phyloP scores from a whole-genome alignment of 2,113 vertebrate species.

The Haemorhous mexicanus region DNA sequence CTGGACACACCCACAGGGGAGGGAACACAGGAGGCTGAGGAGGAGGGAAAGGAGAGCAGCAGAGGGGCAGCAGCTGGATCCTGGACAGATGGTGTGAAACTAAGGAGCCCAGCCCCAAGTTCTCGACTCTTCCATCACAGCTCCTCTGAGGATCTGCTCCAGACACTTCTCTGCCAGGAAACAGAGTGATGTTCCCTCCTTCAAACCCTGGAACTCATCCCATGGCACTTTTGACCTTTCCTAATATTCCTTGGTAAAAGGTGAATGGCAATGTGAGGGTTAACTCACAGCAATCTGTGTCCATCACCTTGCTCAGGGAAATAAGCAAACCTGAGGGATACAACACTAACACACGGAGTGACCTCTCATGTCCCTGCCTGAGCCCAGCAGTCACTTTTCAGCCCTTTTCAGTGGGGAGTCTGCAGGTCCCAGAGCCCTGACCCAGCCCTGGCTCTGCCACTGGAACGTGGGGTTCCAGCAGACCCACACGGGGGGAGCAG shows the following conservation, averaged over 20 bases:
- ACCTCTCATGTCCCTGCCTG: accelerated
- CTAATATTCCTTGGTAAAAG: neutral
- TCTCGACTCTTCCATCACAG: neutral
- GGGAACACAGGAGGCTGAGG: neutral
- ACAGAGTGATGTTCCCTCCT: neutral
- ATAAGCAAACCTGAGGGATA: neutral
- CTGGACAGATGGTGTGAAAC: accelerated
- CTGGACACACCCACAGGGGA: accelerated
- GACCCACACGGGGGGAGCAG: neutral
- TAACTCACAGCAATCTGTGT: neutral
- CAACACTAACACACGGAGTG: accelerated
- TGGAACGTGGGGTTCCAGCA: neutral
- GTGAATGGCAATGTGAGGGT: accelerated
- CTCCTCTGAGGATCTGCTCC: neutral
- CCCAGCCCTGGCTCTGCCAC: neutral
- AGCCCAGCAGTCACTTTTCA: neutral
- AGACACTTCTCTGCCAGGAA: neutral
- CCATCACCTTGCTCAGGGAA: neutral
- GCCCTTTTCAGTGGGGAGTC: accelerated
- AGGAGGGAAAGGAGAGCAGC: neutral
- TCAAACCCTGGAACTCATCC: neutral
- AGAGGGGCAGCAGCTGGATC: neutral
- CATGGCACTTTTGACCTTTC: neutral
- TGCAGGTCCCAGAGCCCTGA: neutral
- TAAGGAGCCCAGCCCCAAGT: neutral